These are phyloP conservation scores for Dasysyrphus tricinctus DNA, from an alignment of 2,888 invertebrate genomes.

Conservation along the genomic window DNA sequence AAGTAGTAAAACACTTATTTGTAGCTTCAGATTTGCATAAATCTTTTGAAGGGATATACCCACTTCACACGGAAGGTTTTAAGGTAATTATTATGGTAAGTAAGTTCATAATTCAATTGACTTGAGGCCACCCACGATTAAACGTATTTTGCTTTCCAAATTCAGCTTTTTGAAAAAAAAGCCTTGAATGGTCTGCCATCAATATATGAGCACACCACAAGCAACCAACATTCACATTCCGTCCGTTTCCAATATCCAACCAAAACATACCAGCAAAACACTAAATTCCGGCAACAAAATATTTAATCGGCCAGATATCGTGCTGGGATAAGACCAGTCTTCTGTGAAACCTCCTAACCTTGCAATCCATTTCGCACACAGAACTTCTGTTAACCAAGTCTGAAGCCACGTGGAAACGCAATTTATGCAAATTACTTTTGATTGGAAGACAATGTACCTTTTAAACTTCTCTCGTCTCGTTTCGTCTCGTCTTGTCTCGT, in stretches of 20 bases:
- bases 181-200: slow-evolving; percentile 28
- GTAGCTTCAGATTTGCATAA: slow-evolving; percentile 5
- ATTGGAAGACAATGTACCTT: slow-evolving; percentile 60
- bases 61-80: neutral
- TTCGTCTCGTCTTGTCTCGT: neutral
- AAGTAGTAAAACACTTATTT: neutral
- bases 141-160: slow-evolving; percentile 13
- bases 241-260: slow-evolving; percentile 2
- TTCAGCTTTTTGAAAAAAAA: neutral
- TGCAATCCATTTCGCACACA: slow-evolving; percentile 66
- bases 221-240: slow-evolving; percentile 50
- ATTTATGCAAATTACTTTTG: slow-evolving; percentile 65
- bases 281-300: slow-evolving; percentile 65
- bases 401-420: slow-evolving; percentile 68
- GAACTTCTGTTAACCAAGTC: slow-evolving; percentile 45
- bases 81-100: neutral
- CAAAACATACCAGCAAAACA: slow-evolving; percentile 20
- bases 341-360: slow-evolving; percentile 67
- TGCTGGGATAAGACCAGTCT: slow-evolving; percentile 61
- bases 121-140: slow-evolving; percentile 25
- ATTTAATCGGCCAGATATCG: slow-evolving; percentile 54
- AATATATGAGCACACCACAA: slow-evolving; percentile 33
- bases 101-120: slow-evolving; percentile 12
- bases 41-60: neutral
- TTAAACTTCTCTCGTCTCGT: slow-evolving; percentile 10